Percentiles rank a stretch among this genome's conserved stretches.
Conservation (phyloP, 2,113 vertebrate species). For the Trichechus manatus region DNA sequence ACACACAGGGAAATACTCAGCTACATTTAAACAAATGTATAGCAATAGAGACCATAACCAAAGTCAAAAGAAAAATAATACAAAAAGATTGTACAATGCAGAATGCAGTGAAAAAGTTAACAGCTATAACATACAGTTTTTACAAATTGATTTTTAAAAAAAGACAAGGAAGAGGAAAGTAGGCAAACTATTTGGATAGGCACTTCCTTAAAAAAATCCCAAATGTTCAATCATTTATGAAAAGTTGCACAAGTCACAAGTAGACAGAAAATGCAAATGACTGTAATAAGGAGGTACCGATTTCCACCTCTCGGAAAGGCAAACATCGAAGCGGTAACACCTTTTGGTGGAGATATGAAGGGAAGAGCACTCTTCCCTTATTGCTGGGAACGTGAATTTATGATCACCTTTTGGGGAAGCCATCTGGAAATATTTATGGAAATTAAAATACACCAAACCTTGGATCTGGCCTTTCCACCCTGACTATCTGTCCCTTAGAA, state of each 20-base stretch:
- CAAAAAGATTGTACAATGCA: fast-evolving
- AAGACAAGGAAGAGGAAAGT: background rate
- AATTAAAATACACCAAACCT: background rate
- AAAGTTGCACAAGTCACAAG: background rate
- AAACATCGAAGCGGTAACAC: fast-evolving
- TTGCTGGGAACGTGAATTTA: fast-evolving
- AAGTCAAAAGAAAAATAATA: background rate
- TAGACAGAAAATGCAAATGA: background rate
- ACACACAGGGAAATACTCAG: background rate
- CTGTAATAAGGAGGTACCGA: background rate
- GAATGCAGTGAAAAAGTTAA: fast-evolving
- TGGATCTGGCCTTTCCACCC: fast-evolving
- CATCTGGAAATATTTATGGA: fast-evolving
- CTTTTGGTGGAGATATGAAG: fast-evolving
- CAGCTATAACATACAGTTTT: fast-evolving
- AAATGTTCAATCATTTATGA: background rate
- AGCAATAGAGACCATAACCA: fast-evolving
- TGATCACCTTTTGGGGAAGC: fast-evolving
- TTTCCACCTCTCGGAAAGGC: background rate
- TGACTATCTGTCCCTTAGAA: fast-evolving
- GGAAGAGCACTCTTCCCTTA: fast-evolving
- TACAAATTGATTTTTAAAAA: background rate
- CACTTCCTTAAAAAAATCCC: background rate
- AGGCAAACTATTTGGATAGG: too few species aligned
- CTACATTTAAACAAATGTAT: background rate